Evolutionary conservation across 2,888 invertebrate species (phyloP), one percentile per base, ranked within the genome.

Genomic region (Spodoptera exigua): DNA sequence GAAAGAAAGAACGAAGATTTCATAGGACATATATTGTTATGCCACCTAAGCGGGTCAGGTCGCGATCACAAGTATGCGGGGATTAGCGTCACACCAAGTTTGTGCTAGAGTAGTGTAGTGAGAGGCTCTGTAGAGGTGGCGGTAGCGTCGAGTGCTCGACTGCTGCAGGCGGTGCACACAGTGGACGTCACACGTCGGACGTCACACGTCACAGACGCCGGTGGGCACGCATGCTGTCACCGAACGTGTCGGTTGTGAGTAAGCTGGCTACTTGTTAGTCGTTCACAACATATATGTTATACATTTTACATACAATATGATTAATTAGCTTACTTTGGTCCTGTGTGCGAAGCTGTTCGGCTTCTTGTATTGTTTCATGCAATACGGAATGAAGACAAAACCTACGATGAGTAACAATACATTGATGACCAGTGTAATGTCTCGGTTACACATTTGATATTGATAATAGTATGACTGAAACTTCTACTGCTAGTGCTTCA

Each of bases 201-300:
- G 81, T 70, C 77, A 74, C 51, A 74, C 78, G 76, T 79, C 70
- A 82, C 81, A 82, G 72, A 77, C 74, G 74, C 17, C 54, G 71
- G 70, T 69, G 65, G 76, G 65, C 75, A 70, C 70, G 80, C 90
- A 89, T 92, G 92, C 90, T 89, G 80, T 87, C 87, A 85, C 86
- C 87, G 84, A 40, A 76, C 82, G 79, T 84, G 78, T 86, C 83
- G 82, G 84, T 75, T 85, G 91, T 92, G 87, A 92, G 89, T 89
- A 92, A 92, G 92, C 91, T 88, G 75, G 79, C 89, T 90, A 89
- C 85, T 83, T 86, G 89, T 91, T 90, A 91, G 89, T 91, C 72
- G 75, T 80, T 81, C 82, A 89, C 87, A 88, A 89, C 87, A 88
- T 84, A 74, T 75, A 87, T 70, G 61, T 75, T 74, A 58, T 35